phyloP scores from a whole-genome alignment of 2,888 invertebrate species.

The Heteropelma amictum region DNA sequence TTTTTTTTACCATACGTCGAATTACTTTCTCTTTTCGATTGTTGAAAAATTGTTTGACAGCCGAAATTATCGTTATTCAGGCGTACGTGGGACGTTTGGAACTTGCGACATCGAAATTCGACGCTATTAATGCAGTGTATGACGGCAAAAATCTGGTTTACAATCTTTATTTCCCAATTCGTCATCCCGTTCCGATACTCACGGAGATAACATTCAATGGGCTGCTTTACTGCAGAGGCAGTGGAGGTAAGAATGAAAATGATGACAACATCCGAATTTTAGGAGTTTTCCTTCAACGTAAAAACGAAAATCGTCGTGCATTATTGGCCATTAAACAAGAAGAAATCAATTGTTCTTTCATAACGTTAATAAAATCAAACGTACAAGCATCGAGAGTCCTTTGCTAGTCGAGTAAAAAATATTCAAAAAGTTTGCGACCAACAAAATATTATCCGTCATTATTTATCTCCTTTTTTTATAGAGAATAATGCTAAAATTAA shows the following conservation, averaged over 20 bases:
- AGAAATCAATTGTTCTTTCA: too few species aligned
- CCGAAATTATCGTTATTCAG: slow-evolving; percentile 56
- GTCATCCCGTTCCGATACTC: slow-evolving; percentile 68
- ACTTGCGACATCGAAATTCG: slow-evolving; percentile 64
- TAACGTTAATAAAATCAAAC: too few species aligned
- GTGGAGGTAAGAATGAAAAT: slow-evolving; percentile 59
- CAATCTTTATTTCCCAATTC: slow-evolving; percentile 69
- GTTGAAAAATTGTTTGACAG: too few species aligned
- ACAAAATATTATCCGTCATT: too few species aligned
- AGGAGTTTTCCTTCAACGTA: neutral
- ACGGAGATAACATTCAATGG: slow-evolving; percentile 68
- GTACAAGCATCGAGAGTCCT: too few species aligned
- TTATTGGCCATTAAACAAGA: too few species aligned
- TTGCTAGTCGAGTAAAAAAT: too few species aligned
- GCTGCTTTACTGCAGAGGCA: slow-evolving; percentile 66
- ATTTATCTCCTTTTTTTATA: too few species aligned
- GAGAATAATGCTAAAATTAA: too few species aligned
- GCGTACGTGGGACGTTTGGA: slow-evolving; percentile 71
- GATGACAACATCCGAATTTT: neutral
- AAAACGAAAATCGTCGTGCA: neutral
- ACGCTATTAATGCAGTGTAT: slow-evolving; percentile 64
- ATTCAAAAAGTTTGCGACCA: too few species aligned
- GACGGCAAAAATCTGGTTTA: slow-evolving; percentile 68
- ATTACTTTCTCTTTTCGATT: too few species aligned
- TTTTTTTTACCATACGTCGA: too few species aligned